A percentile compares a stretch with the other conserved stretches of the same genome.
Conservation (phyloP, 2,113 vertebrate species). For the Channa argus region DNA sequence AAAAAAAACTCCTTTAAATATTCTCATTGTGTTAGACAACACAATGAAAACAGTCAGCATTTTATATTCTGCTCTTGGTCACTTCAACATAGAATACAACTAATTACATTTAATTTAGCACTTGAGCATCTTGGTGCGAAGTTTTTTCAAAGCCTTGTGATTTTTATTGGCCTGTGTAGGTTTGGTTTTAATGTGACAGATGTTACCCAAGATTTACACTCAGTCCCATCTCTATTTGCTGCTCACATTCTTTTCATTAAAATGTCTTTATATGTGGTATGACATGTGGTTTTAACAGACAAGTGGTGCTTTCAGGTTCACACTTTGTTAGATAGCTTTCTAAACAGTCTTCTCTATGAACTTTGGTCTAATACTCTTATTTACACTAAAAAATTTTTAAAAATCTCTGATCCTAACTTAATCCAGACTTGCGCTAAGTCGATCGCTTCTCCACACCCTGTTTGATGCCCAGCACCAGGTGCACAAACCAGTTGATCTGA, state of each 20-base stretch:
- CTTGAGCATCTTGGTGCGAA: background rate
- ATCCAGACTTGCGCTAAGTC: constrained; percentile 50
- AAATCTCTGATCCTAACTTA: background rate
- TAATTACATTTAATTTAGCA: background rate
- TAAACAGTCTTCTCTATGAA: no score
- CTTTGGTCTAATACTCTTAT: no score
- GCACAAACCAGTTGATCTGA: constrained; percentile 98
- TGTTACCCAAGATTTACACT: background rate
- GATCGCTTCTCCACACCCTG: constrained; percentile 97
- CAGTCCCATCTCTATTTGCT: background rate
- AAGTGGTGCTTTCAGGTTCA: no score
- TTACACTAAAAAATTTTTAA: no score
- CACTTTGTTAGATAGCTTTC: no score
- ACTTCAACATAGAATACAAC: background rate
- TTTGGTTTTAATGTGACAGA: background rate
- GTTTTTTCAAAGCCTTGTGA: no score
- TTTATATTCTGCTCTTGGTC: background rate
- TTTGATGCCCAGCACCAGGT: constrained; percentile 97
- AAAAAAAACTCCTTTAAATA: background rate
- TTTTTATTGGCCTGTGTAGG: no score
- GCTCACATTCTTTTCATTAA: background rate
- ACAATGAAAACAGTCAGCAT: background rate
- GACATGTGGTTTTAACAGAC: background rate
- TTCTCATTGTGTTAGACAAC: background rate
- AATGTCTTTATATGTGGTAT: background rate